Evolutionary conservation across 2,888 invertebrate genomes (phyloP), one percentile per base, ranked within the genome.

Genomic region (Micropterix aruncella): DNA sequence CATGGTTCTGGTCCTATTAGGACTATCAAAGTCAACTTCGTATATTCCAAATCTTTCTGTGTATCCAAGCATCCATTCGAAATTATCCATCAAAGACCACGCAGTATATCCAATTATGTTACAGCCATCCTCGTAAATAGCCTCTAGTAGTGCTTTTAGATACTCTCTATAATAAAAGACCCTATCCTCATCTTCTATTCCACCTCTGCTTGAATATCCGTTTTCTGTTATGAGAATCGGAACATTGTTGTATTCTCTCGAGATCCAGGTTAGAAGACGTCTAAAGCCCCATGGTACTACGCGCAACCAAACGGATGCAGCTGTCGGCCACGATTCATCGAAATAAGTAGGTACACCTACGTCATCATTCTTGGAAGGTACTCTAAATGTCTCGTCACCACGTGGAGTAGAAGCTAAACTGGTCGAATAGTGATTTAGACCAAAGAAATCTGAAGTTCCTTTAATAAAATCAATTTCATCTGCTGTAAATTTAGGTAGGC

Each of bases 401-500:
- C 27, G 27, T 5, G 7, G 27, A 27, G 27, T 12, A 7, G 7
- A 12, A 27, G 27, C 27, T 12, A 27, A 7, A 7, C 27, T 27
- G 27, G 27, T 27, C 9, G 27, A 27, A 27, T 27, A 27, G 27
- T 27, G 27, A 12, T 27, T 27, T 5, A 27, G 27, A 27, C 5
- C 27, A 12, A 27, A 27, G 27, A 27, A 27, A 12, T 27, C 27
- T 12, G 27, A 27, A 27, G 27, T 27, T 27, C 27, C 27, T 27
- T 27, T 27, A 12, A 27, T 5, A 12, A 7, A 27, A 7, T 27
- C 27, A 7, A 27, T 27, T 55, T 63, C 60, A 17, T 55, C 51
- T 14, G 47, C 39, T 2, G 59, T 57, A 46, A 65, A 63, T 36
- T 44, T 45, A 3, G 64, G 65, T 14, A 66, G 52, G 16, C 62